Evolutionary conservation across 2,797 vertebrate species (phyloP).

Genomic region (Halcyon leucocephala): DNA sequence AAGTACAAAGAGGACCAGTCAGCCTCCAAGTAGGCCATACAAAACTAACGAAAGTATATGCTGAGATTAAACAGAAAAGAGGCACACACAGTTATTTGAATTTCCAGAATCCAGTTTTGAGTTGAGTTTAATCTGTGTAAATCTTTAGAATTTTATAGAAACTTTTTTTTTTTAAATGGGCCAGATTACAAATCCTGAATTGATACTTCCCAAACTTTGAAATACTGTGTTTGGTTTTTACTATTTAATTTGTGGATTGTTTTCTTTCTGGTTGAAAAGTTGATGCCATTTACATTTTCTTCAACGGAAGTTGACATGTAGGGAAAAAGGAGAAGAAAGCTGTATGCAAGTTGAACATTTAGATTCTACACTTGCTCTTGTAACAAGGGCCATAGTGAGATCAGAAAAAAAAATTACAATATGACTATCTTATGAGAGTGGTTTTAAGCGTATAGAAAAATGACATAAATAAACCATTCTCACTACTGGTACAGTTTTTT

Average conservation of each 20-base stretch:
- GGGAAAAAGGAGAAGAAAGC: not conserved
- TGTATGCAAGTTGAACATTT: not conserved
- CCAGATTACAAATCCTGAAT: not conserved
- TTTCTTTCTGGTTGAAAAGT: not conserved
- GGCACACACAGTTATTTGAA: not conserved
- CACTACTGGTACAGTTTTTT: not conserved
- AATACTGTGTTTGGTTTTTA: not conserved
- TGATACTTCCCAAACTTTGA: not conserved
- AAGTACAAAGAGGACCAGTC: not conserved
- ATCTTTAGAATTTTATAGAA: not conserved
- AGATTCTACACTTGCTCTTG: not conserved
- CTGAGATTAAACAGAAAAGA: not conserved
- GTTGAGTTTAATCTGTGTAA: not conserved
- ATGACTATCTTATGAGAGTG: not conserved
- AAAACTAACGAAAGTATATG: not conserved
- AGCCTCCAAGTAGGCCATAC: not conserved
- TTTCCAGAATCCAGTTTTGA: not conserved
- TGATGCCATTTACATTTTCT: not conserved
- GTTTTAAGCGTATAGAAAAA: not conserved
- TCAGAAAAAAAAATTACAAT: not conserved
- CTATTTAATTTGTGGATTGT: not conserved
- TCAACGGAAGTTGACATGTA: not conserved
- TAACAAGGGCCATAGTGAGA: not conserved
- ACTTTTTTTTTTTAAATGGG: not conserved
- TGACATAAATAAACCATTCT: not conserved